Percentiles rank a stretch among this genome's conserved stretches.
Conservation (phyloP, 2,113 vertebrate species). For the Microcebus lehilahytsara region DNA sequence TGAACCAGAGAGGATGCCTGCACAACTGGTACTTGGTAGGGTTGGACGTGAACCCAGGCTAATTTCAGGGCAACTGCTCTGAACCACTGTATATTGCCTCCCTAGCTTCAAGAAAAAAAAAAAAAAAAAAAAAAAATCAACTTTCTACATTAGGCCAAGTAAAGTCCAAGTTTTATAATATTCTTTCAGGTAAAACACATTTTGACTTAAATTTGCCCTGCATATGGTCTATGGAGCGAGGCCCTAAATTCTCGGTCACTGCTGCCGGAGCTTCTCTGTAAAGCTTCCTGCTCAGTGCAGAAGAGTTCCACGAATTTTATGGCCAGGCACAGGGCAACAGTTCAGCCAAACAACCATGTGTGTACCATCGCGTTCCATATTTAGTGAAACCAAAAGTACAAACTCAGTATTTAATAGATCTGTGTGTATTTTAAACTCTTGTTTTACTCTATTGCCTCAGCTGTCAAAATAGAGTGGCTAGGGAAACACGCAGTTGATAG, state of each 20-base stretch:
- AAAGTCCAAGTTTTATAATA: background rate
- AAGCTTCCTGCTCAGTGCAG: background rate
- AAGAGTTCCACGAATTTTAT: background rate
- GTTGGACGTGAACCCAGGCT: background rate
- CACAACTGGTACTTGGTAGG: background rate
- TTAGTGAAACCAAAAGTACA: background rate
- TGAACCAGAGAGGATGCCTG: background rate
- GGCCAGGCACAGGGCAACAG: background rate
- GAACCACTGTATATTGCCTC: background rate
- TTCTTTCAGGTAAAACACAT: background rate
- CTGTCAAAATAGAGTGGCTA: constrained; percentile 45
- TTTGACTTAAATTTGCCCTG: background rate
- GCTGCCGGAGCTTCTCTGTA: background rate
- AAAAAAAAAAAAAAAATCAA: no score
- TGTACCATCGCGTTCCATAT: accelerated
- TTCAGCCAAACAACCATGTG: background rate
- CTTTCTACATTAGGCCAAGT: background rate
- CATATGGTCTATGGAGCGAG: background rate
- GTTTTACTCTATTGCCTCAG: constrained; percentile 23
- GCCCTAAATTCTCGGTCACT: background rate
- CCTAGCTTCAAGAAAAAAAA: background rate
- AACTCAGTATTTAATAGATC: background rate
- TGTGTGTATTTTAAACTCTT: background rate
- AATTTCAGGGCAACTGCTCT: background rate
- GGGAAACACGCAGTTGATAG: background rate